phyloP scores from a whole-genome alignment of 92 coral and sea anemone genomes.

The Zoanthus gigantus region DNA sequence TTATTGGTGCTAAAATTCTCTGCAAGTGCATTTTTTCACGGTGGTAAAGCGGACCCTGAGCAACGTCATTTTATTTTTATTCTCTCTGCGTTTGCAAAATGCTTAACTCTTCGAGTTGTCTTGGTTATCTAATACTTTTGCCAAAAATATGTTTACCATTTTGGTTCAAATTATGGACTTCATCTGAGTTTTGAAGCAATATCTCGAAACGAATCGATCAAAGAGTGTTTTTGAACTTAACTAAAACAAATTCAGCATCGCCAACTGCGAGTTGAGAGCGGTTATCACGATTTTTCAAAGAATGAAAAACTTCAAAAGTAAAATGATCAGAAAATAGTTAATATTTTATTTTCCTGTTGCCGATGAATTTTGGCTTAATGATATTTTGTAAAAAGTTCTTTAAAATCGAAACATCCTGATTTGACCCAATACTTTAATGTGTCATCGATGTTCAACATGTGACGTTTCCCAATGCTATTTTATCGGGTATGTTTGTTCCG shows the following conservation, averaged over 20 bases:
- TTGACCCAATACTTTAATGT: too few species aligned
- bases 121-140: background rate
- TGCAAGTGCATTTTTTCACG: constrained; percentile 27
- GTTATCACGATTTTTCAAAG: too few species aligned
- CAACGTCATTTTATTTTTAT: background rate
- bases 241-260: background rate
- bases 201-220: background rate
- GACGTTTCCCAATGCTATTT: too few species aligned
- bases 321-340: background rate
- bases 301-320: background rate
- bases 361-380: background rate
- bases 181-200: background rate
- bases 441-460: too few species aligned
- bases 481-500: too few species aligned
- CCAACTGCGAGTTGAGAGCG: background rate
- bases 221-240: background rate
- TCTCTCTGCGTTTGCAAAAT: constrained; percentile 7
- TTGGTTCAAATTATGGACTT: background rate
- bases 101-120: background rate
- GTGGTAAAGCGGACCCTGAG: background rate
- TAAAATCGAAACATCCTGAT: too few species aligned
- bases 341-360: background rate
- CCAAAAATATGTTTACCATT: background rate
- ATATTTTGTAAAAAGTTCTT: too few species aligned
- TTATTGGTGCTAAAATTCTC: background rate